phyloP scores from a whole-genome alignment of 2,113 vertebrate genomes.

The Todiramphus saurophagus region DNA sequence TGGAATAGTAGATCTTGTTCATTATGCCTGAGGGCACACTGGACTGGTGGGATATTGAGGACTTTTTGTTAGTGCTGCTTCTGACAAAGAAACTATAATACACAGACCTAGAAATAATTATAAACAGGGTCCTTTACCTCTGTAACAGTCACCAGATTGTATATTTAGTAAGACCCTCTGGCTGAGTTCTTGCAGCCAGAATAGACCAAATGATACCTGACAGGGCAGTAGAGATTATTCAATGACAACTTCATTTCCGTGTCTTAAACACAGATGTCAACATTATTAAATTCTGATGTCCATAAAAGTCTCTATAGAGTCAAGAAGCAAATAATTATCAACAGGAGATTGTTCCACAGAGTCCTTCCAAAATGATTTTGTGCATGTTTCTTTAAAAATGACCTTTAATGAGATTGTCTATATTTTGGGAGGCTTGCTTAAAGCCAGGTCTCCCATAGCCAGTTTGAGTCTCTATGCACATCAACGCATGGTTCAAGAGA shows the following conservation, averaged over 20 bases:
- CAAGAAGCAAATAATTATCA: not conserved
- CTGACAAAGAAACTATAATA: not conserved
- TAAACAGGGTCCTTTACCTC: not conserved
- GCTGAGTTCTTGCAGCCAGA: not conserved
- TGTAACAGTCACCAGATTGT: not conserved
- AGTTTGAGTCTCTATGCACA: not conserved
- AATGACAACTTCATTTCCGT: not conserved
- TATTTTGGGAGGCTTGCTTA: not conserved
- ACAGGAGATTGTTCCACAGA: not conserved
- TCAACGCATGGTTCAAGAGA: not conserved
- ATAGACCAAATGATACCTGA: not conserved
- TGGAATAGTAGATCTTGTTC: not conserved
- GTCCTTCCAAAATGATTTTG: not conserved
- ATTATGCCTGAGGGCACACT: not conserved
- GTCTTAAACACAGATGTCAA: not conserved
- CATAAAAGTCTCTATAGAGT: not conserved
- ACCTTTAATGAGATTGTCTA: not conserved
- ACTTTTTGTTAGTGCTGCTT: not conserved
- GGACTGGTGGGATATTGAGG: not conserved
- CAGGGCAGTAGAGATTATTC: not conserved
- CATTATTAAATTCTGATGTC: not conserved
- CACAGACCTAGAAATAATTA: slow-evolving; percentile 1
- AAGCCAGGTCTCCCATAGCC: not conserved
- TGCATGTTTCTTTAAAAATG: not conserved
- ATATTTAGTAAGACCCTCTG: not conserved